A percentile compares a stretch with the other conserved stretches of the same genome.
phyloP scores from a whole-genome alignment of 2,888 invertebrate species.

The Athalia rosae region DNA sequence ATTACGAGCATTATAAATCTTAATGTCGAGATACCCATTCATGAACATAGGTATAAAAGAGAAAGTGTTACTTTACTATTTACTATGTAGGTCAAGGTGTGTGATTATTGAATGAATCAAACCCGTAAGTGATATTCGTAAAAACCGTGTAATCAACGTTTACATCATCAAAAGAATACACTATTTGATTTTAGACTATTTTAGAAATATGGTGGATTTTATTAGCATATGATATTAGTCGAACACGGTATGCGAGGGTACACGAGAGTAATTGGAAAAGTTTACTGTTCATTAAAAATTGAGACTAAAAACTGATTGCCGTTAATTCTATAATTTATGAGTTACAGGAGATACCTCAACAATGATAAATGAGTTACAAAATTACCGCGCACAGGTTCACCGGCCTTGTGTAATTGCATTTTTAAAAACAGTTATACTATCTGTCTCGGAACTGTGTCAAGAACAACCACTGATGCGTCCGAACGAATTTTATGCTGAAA shows the following conservation, averaged over 20 bases:
- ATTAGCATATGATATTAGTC: too few relatives aligned
- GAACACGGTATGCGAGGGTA: too few relatives aligned
- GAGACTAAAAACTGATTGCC: too few relatives aligned
- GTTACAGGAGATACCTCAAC: not conserved
- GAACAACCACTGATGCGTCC: constrained; percentile 16
- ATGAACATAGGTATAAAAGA: constrained; percentile 48
- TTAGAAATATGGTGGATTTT: too few relatives aligned
- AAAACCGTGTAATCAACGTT: not conserved
- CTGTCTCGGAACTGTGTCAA: constrained; percentile 36
- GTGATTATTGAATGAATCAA: constrained; percentile 50
- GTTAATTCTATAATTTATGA: too few relatives aligned
- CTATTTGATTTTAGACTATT: too few relatives aligned
- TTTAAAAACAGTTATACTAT: constrained; percentile 17
- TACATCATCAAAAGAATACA: not conserved
- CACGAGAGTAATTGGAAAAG: too few relatives aligned
- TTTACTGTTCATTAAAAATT: too few relatives aligned
- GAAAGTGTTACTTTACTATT: constrained; percentile 56
- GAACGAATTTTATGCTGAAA: not conserved
- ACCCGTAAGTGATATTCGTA: not conserved
- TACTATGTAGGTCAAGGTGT: constrained; percentile 64
- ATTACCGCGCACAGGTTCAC: constrained; percentile 20
- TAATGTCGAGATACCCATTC: constrained; percentile 62
- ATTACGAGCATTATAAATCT: not conserved
- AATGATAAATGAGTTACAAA: not conserved
- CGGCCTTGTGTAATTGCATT: constrained; percentile 28